Base-by-base conservation (phyloP, 2,797 vertebrate genomes). In the Crocidura indochinensis region DNA sequence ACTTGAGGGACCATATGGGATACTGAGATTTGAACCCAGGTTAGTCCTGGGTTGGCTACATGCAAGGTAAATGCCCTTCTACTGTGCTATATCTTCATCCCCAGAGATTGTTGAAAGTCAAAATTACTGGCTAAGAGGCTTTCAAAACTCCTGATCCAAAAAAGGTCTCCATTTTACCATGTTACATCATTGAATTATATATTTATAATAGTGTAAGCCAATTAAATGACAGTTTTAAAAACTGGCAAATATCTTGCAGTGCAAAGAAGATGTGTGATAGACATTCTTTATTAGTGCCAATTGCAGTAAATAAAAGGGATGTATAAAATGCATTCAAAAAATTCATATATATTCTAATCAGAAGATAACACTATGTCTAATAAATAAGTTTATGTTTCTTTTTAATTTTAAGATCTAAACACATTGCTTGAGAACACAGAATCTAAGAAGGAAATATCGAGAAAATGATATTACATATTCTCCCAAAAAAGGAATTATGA, bases 311-410 rank as follows among this genome's bases (percentile, higher is more conserved):
- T 67, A 53, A 64, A 20, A 1, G 2, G 65, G n/a, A 46, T 84
- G 26, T 1, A 64, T 80, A 38, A 29, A 79, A 51, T 71, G 68
- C 56, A 71, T 44, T 22, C 9, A 81, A 87, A 93, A 68, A 72
- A 44, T 74, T 62, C 78, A 8, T 91, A 56, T 53, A 14, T 44
- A 10, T 60, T 60, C 56, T 64, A 82, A 64, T 1, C 11, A 22
- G 73, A 51, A 90, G 22, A 80, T 87, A 26, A 8, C 10, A 62
- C 44, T 27, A 38, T 19, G 67, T 27, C 10, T 75, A 51, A 89
- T 49, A 60, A 76, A 89, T 49, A 60, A 76, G 26, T 60, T 76
- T 56, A 44, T 87, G 15, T 67, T 71, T 24, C 76, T 84, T 62
- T 26, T 90, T 62, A 64, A 22, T 38, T 75, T 53, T 86, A 24